These are phyloP conservation scores for Mus pahari DNA, from an alignment of 2,113 vertebrate species.

Conservation along the genomic window DNA sequence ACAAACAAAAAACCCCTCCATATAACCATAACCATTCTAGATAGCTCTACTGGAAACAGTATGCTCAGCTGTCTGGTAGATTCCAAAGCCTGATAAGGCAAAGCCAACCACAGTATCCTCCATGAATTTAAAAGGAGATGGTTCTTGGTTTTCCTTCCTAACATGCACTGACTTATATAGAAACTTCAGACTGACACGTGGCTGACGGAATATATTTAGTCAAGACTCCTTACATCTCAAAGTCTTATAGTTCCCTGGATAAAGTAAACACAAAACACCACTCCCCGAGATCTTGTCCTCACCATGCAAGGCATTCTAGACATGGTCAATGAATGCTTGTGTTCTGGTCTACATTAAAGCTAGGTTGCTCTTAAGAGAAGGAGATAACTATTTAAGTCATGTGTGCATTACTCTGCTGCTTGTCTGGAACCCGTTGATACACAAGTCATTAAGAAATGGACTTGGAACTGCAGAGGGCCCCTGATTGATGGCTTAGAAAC, in stretches of 20 bases:
- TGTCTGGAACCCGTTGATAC: background rate
- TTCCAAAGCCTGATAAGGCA: conserved; percentile 39
- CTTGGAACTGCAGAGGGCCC: background rate
- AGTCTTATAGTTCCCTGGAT: background rate
- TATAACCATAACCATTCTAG: background rate
- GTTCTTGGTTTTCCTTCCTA: conserved; percentile 2
- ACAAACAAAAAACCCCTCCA: background rate
- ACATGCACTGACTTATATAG: background rate
- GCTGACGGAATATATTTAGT: background rate
- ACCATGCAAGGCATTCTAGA: background rate
- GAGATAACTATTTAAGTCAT: background rate
- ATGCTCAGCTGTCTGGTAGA: conserved; percentile 37
- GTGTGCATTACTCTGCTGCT: background rate
- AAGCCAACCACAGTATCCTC: conserved; percentile 20
- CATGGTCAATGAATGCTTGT: background rate
- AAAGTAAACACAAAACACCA: background rate
- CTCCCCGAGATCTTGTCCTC: background rate
- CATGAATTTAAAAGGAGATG: conserved; percentile 14
- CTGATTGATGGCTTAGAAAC: background rate
- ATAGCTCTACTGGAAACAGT: conserved; percentile 56
- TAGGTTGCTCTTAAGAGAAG: background rate
- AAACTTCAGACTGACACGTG: background rate
- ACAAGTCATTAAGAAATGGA: background rate
- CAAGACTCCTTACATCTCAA: background rate
- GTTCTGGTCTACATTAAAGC: conserved; percentile 50